Base-by-base conservation (phyloP, 2,888 invertebrate species). In the Rosalia funebris region DNA sequence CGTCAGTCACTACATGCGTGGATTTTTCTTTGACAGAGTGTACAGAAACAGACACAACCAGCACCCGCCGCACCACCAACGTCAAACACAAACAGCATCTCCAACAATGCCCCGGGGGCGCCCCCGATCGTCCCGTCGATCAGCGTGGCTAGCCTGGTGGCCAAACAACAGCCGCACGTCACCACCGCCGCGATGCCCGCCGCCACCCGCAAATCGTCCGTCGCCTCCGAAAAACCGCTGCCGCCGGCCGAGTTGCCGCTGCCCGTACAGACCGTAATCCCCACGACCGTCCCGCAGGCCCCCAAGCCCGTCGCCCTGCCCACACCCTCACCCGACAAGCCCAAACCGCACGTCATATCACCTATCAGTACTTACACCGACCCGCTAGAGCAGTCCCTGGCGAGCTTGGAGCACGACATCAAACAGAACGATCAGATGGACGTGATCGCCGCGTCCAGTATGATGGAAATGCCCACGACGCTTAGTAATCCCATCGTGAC, bases 341-440 rank as follows among this genome's bases (percentile, higher is more conserved):
- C 78, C 3, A 79, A 79, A 74, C 71, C 75, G 44, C 69, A 71
- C 62, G 63, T 77, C 45, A 60, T 81, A 25, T 79, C 80, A 55
- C 80, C 81, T n/a, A 50, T 66, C 12, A 60, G 63, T 42, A 74
- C 78, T 55, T 86, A 83, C 76, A 87, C 88, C 57, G 90, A 90
- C 79, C 89, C 90, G 14, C 84, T 90, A 71, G 90, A 90, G 80
- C 86, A 89, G 70, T 88, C 89, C 53, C 82, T 90, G 72, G 90
- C 90, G 45, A 89, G 87, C 71, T 82, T 90, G 68, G 90, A 90
- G 80, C 86, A 88, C 47, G 86, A 85, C 66, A 82, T 86, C 37
- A 66, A 67, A 14, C 71, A 70, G 41, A 62, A 52, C 16, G 81
- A 68, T 19, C 63, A 70, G 0, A 66, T 71, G 34, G 80, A 81